Percentiles rank a stretch among this genome's conserved stretches.
phyloP scores from a whole-genome alignment of 2,113 vertebrate species.

The Pachycephala philippinensis region DNA sequence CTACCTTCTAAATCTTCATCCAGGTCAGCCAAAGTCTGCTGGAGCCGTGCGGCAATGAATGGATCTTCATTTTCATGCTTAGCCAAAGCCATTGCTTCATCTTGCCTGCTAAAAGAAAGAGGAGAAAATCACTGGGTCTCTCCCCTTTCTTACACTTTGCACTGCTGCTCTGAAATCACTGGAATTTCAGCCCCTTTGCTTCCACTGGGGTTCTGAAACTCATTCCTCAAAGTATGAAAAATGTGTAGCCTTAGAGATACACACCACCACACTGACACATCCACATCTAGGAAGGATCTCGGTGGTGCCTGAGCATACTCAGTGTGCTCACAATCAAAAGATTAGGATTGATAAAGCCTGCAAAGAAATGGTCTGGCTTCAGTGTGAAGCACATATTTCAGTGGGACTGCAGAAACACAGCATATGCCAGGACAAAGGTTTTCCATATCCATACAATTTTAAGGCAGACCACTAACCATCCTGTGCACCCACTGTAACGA shows the following conservation, averaged over 20 bases:
- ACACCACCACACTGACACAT: neutral
- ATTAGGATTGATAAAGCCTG: neutral
- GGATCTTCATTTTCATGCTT: constrained; percentile 52
- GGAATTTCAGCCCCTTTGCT: neutral
- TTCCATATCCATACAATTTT: neutral
- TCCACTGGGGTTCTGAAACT: neutral
- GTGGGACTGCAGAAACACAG: neutral
- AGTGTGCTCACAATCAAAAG: neutral
- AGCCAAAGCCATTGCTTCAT: neutral
- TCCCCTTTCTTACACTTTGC: neutral
- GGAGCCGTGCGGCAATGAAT: constrained; percentile 62
- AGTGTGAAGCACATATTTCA: fast-evolving
- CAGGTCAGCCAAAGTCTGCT: constrained; percentile 73
- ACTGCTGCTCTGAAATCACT: neutral
- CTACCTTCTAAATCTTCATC: constrained; percentile 80
- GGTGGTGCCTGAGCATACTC: neutral
- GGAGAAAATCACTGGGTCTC: neutral
- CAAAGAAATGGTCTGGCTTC: neutral
- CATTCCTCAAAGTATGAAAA: neutral
- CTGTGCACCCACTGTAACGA: neutral
- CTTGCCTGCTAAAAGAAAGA: neutral
- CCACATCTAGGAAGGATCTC: neutral
- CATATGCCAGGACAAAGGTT: neutral
- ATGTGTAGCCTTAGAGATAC: neutral
- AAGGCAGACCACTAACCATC: neutral